Percentiles rank a stretch among this genome's conserved stretches.
These are phyloP conservation scores for Pampusana beccarii DNA, from an alignment of 2,113 vertebrate species.

Conservation along the genomic window DNA sequence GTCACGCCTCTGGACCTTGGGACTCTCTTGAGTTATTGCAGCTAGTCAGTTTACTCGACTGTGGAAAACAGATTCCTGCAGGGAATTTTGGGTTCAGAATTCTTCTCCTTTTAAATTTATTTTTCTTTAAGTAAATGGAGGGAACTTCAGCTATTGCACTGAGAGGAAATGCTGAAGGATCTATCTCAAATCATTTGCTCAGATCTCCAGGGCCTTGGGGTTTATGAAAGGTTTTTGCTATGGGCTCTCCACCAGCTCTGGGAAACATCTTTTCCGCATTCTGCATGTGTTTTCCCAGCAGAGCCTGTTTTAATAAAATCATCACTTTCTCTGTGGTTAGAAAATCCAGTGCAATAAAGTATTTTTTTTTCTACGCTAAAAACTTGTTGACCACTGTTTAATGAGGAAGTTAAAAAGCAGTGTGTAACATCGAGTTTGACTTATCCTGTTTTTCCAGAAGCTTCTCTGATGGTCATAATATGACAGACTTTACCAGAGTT, in stretches of 20 bases:
- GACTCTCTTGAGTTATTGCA: constrained; percentile 41
- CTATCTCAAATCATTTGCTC: constrained; percentile 42
- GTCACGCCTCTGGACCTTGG: constrained; percentile 6
- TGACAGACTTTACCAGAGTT: not conserved
- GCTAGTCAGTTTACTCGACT: constrained; percentile 35
- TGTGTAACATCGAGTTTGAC: not conserved
- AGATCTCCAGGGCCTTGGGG: not conserved
- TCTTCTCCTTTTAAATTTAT: constrained; percentile 45
- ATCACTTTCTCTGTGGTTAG: constrained; percentile 43
- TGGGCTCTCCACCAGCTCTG: not conserved
- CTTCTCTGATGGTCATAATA: not conserved
- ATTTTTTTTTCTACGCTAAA: not conserved
- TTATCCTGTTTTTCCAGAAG: not conserved
- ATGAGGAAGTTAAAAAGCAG: constrained; percentile 1
- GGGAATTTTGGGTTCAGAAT: constrained; percentile 27
- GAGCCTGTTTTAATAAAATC: constrained; percentile 60
- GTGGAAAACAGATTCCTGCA: constrained; percentile 37
- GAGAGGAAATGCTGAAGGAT: constrained; percentile 59
- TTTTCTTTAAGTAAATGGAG: constrained; percentile 47
- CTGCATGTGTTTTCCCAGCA: constrained; percentile 32
- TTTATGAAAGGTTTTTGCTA: constrained; percentile 35
- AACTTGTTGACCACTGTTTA: constrained; percentile 8
- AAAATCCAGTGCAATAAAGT: not conserved
- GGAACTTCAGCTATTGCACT: constrained; percentile 19
- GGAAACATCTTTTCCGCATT: constrained; percentile 57